A percentile compares a stretch with the other conserved stretches of the same genome.
Conservation (phyloP, 2,888 invertebrate genomes). For the Mesochorus sp. region DNA sequence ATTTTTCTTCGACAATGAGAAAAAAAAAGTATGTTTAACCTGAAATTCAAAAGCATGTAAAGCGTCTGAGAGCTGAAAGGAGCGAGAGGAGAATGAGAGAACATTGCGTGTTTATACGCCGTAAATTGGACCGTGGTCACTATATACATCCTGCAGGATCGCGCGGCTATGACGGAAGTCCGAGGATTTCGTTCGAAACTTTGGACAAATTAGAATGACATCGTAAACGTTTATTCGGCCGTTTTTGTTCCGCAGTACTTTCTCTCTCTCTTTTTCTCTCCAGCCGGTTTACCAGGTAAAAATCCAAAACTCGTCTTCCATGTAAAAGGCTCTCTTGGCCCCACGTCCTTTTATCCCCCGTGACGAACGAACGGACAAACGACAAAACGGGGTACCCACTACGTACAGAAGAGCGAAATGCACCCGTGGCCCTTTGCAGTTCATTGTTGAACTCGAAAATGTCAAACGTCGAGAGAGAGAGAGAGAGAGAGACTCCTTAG, state of each 20-base stretch:
- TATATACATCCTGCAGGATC: no score
- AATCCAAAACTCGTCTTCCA: constrained; percentile 43
- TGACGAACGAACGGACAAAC: constrained; percentile 61
- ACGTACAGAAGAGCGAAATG: constrained; percentile 51
- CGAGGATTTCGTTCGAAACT: constrained; percentile 21
- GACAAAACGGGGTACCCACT: constrained; percentile 38
- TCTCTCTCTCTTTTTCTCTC: constrained; percentile 10
- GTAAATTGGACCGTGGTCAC: constrained; percentile 52
- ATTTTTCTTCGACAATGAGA: background rate
- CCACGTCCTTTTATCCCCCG: constrained; percentile 63
- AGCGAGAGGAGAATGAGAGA: constrained; percentile 49
- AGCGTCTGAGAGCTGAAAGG: background rate
- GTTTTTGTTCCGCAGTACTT: constrained; percentile 7
- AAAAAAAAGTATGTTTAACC: background rate
- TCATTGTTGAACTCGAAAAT: constrained; percentile 78
- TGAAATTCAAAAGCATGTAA: background rate
- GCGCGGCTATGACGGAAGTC: constrained; percentile 57
- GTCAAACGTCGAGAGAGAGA: constrained; percentile 76
- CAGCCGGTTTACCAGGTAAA: constrained; percentile 55
- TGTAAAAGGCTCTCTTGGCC: constrained; percentile 56
- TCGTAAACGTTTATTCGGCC: constrained; percentile 72
- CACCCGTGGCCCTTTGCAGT: constrained; percentile 68
- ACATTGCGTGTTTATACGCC: constrained; percentile 57
- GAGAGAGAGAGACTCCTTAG: constrained; percentile 68
- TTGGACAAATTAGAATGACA: constrained; percentile 77